A percentile compares a stretch with the other conserved stretches of the same genome.
These are phyloP conservation scores for Trogon surrucura DNA, from an alignment of 2,113 vertebrate species.

Conservation along the genomic window DNA sequence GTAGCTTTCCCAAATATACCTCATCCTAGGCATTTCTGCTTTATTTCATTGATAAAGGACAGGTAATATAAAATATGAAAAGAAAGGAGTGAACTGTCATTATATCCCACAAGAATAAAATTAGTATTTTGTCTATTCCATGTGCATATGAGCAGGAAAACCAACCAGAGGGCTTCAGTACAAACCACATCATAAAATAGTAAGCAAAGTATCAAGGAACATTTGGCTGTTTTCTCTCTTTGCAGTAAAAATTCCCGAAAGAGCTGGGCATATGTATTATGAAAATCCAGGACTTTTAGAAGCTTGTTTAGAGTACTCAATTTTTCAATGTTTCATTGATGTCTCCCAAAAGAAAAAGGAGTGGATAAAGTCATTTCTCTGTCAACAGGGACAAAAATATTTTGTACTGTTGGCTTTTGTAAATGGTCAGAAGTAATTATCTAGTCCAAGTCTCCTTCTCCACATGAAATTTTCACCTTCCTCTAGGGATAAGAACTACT, in stretches of 20 bases:
- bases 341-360: neutral
- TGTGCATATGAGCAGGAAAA: neutral
- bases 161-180: neutral
- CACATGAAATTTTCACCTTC: neutral
- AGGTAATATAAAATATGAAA: neutral
- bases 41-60: neutral
- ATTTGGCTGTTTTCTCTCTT: neutral
- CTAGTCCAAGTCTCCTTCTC: fast-evolving
- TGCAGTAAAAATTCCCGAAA: neutral
- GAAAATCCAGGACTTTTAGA: neutral
- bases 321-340: neutral
- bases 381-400: neutral
- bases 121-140: neutral
- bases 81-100: neutral
- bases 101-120: neutral
- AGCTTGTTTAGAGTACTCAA: neutral
- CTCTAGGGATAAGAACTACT: neutral
- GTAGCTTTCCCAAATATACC: neutral
- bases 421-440: neutral
- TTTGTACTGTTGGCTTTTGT: neutral
- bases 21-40: neutral
- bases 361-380: neutral
- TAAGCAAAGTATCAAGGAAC: neutral
- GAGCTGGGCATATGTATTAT: neutral
- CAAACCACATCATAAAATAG: neutral